These are phyloP conservation scores for Psittacula derbiana DNA, from an alignment of 2,797 vertebrate genomes.

Conservation along the genomic window DNA sequence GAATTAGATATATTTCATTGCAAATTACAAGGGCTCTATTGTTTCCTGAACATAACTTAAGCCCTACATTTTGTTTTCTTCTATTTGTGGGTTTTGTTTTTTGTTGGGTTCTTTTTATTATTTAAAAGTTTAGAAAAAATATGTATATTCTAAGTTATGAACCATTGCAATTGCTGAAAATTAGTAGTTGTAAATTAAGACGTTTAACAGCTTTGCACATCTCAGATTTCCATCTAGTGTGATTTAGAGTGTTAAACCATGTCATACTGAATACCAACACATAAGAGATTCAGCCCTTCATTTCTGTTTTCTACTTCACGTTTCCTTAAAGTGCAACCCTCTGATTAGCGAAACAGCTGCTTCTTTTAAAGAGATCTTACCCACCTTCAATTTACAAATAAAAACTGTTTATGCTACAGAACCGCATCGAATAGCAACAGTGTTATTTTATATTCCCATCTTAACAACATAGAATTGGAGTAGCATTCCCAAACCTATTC, in stretches of 20 bases:
- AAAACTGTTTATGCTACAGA: background rate
- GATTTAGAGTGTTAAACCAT: background rate
- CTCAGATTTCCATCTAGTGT: background rate
- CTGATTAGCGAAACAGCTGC: background rate
- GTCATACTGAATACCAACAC: background rate
- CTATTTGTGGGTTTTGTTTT: background rate
- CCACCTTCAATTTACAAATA: background rate
- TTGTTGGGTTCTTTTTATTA: background rate
- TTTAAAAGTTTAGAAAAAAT: background rate
- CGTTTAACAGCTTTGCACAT: constrained; percentile 11
- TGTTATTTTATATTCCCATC: background rate
- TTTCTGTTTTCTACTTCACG: background rate
- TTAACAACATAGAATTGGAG: background rate
- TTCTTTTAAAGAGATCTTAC: background rate
- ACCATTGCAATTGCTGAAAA: background rate
- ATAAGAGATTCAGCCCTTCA: background rate
- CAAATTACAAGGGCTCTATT: background rate
- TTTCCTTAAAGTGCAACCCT: background rate
- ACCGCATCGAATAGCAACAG: background rate
- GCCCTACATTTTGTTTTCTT: rapidly evolving
- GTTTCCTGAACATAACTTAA: background rate
- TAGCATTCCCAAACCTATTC: background rate
- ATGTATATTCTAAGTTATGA: background rate
- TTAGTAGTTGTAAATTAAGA: background rate
- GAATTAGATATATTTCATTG: background rate